phyloP scores from a whole-genome alignment of 2,113 vertebrate genomes.

The Tricholaema leucomelas region DNA sequence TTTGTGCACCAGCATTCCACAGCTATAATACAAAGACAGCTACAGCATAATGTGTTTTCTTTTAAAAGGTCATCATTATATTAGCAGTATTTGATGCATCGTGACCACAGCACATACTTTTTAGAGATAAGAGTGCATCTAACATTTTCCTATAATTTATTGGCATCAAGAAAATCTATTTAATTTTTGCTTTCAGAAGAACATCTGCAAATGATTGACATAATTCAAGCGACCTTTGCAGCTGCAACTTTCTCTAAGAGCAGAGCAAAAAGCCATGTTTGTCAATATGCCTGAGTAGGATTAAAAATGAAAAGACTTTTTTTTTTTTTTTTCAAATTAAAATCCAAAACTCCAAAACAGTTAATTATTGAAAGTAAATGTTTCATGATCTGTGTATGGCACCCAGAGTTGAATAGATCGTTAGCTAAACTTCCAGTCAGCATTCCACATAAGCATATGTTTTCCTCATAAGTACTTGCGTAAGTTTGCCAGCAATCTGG shows the following conservation, averaged over 20 bases:
- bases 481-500: not conserved
- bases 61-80: conserved; percentile 65
- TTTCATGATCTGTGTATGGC: conserved; percentile 13
- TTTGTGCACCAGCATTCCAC: not conserved
- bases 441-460: conserved; percentile 6
- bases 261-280: conserved; percentile 26
- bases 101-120: conserved; percentile 3
- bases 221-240: conserved; percentile 49
- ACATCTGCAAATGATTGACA: conserved; percentile 32
- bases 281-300: conserved; percentile 44
- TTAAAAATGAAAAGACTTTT: conserved; percentile 26
- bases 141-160: conserved; percentile 44
- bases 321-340: no score
- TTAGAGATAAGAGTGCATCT: conserved; percentile 23
- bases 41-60: conserved; percentile 34
- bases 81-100: conserved; percentile 26
- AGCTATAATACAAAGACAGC: conserved; percentile 22
- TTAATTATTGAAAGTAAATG: conserved; percentile 46
- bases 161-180: conserved; percentile 36
- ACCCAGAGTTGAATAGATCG: conserved; percentile 36
- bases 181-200: conserved; percentile 12
- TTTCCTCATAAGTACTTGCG: not conserved
- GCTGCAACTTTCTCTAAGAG: conserved; percentile 13
- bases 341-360: not conserved
- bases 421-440: conserved; percentile 44